phyloP scores from a whole-genome alignment of 1,140 invertebrate species.

The Euglossa dilemma region DNA sequence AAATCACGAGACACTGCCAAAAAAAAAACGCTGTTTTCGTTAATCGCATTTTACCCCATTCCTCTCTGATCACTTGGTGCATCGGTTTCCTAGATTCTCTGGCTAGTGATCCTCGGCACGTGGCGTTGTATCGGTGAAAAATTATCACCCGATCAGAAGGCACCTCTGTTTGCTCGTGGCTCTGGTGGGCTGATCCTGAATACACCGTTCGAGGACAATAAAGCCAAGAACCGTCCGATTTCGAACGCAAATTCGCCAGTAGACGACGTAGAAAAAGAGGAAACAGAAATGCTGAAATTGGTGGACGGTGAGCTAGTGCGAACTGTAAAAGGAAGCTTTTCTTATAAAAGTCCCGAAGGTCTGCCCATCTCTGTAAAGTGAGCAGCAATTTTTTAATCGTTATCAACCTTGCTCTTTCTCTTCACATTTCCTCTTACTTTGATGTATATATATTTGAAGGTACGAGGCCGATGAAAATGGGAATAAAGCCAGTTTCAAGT shows the following conservation, averaged over 20 bases:
- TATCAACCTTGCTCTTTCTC: neutral
- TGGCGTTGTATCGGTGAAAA: slow-evolving; percentile 67
- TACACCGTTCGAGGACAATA: slow-evolving; percentile 59
- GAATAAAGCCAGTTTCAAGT: slow-evolving; percentile 78
- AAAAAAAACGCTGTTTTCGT: no score
- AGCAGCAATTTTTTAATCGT: slow-evolving; percentile 29
- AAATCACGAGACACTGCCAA: neutral
- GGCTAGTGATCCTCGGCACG: slow-evolving; percentile 40
- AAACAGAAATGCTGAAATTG: slow-evolving; percentile 73
- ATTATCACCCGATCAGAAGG: slow-evolving; percentile 73
- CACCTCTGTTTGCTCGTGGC: slow-evolving; percentile 73
- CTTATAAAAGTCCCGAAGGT: slow-evolving; percentile 79
- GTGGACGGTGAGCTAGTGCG: slow-evolving; percentile 75
- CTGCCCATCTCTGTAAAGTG: slow-evolving; percentile 78
- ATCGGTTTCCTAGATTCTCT: slow-evolving; percentile 37
- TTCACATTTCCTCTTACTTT: neutral
- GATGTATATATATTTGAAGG: slow-evolving; percentile 54
- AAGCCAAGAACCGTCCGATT: slow-evolving; percentile 37
- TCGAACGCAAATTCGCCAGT: slow-evolving; percentile 20
- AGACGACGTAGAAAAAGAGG: slow-evolving; percentile 73
- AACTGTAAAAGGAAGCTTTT: slow-evolving; percentile 75
- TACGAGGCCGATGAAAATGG: slow-evolving; percentile 81
- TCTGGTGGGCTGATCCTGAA: slow-evolving; percentile 74
- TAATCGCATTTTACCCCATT: neutral
- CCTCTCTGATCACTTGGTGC: neutral